phyloP scores from a whole-genome alignment of 2,113 vertebrate genomes.

The Scytalopus superciliaris region DNA sequence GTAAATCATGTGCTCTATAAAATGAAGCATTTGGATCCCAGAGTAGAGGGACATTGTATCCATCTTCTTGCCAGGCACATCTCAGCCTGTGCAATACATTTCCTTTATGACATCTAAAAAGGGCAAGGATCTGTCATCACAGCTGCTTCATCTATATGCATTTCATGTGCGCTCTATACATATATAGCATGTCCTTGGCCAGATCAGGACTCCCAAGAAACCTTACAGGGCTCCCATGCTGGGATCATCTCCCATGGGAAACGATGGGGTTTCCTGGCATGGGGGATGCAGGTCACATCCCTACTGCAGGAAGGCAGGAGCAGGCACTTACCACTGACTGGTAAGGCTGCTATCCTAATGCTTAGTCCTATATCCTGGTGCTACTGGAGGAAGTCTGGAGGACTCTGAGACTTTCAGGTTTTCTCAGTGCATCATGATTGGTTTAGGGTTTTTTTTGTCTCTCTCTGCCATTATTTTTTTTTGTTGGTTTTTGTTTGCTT shows the following conservation, averaged over 20 bases:
- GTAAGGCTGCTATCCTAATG: neutral
- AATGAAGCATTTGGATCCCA: neutral
- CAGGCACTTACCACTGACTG: neutral
- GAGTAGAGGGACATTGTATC: neutral
- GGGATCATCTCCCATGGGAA: neutral
- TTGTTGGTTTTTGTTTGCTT: neutral
- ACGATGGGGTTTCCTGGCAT: accelerated
- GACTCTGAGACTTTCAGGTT: neutral
- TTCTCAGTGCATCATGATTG: neutral
- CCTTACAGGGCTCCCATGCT: neutral
- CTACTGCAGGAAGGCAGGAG: neutral
- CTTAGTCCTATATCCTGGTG: neutral
- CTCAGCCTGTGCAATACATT: neutral
- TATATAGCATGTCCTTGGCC: accelerated
- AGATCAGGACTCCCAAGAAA: neutral
- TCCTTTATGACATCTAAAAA: neutral
- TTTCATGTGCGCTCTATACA: neutral
- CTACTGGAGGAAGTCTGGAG: neutral
- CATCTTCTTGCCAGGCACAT: neutral
- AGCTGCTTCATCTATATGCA: neutral
- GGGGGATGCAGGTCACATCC: neutral
- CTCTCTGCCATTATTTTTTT: neutral
- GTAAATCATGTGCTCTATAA: neutral
- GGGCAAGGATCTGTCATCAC: neutral
- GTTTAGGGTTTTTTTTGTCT: neutral